Base-by-base conservation (phyloP, 2,113 vertebrate species). In the Solea senegalensis region DNA sequence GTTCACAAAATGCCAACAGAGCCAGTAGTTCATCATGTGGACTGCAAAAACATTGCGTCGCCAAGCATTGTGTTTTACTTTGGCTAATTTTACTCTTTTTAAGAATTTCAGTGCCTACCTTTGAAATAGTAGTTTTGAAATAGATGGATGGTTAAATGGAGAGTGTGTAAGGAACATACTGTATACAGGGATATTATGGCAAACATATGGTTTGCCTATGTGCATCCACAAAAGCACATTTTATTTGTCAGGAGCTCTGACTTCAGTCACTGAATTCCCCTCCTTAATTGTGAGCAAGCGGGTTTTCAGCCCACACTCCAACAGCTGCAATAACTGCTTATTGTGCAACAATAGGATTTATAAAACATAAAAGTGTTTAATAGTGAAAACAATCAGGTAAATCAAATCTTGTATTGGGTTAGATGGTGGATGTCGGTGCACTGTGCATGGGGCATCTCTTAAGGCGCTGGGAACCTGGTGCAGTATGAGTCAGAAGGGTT, bases 1-100 rank as follows among this genome's bases (percentile, higher is more conserved):
- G 5, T 34, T 34, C 34, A 34, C 3, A 34, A 34, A 34, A 34
- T 4, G 3, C 34, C 34, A 34, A 34, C 34, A 34, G 34, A 34
- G 34, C 34, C 34, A 34, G 34, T 34, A 65, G 65, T 78, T 81
- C 48, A 81, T 80, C 61, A 51, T 78, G 48, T 55, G 16, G 63
- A 56, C 57, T 59, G 76, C 39, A 53, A 68, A 69, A 56, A 54
- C 67, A 34, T 34, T 34, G 34, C 2, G 34, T 34, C 5, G 34
- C 34, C 34, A 34, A 34, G 34, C 34, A 34, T 3, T 34, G 45
- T 57, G 21, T 53, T 26, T 27, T 53, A 8, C n/a, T 53, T 26
- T 53, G 21, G n/a, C 15, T 4, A 21, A 21, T 21, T 34, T 34
- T 1, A 34, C 34, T 34, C 34, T 34, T 34, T 34, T 34, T 34